Evolutionary conservation across 2,113 vertebrate genomes (phyloP).

Genomic region (Strix aluco): DNA sequence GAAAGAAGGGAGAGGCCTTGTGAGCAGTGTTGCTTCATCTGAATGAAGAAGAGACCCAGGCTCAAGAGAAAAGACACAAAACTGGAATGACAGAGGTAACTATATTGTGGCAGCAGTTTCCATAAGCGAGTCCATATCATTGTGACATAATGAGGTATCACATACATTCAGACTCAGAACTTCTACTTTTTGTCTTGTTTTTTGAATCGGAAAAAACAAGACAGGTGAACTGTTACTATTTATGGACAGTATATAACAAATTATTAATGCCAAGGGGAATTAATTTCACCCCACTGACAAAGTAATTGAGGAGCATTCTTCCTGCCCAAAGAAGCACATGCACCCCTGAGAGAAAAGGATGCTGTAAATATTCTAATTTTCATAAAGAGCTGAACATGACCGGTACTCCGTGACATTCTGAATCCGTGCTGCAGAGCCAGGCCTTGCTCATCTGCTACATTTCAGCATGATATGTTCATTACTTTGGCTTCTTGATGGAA

Average conservation of each 20-base stretch:
- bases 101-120: background rate
- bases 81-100: background rate
- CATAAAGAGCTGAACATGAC: background rate
- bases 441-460: background rate
- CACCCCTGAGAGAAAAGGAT: background rate
- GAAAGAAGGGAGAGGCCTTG: background rate
- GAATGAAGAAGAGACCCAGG: background rate
- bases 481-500: background rate
- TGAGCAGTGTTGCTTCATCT: background rate
- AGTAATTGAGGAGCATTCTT: background rate
- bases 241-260: background rate
- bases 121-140: fast-evolving
- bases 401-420: background rate
- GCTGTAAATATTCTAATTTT: background rate
- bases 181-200: background rate
- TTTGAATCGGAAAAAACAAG: background rate
- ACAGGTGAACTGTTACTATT: background rate
- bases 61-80: background rate
- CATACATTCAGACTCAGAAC: background rate
- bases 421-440: background rate
- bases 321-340: background rate
- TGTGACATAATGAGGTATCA: background rate
- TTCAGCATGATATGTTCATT: background rate
- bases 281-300: background rate
- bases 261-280: background rate